Evolutionary conservation across 2,888 invertebrate species (phyloP).

Genomic region (Latrodectus elegans): DNA sequence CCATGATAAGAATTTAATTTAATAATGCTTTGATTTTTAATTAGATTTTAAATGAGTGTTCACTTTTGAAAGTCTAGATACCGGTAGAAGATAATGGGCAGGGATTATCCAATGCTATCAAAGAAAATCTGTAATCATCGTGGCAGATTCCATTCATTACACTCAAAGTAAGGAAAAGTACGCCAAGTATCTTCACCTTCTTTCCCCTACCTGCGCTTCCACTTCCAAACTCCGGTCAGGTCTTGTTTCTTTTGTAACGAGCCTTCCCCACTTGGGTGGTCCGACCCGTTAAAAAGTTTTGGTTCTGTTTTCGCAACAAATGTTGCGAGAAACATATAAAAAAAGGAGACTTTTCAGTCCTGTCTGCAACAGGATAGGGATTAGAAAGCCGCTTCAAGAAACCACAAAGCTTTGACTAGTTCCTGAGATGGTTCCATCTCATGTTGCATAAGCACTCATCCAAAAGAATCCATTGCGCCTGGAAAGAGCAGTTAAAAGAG

Average conservation of each 20-base stretch:
- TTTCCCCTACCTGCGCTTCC: neutral
- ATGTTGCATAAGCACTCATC: neutral
- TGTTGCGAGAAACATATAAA: slow-evolving; percentile 28
- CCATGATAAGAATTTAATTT: too few relatives aligned
- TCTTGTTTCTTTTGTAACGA: slow-evolving; percentile 36
- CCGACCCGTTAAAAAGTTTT: slow-evolving; percentile 34
- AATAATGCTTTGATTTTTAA: too few relatives aligned
- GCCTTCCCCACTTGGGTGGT: slow-evolving; percentile 46
- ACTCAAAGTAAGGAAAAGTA: slow-evolving; percentile 30
- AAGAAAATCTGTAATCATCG: slow-evolving; percentile 11
- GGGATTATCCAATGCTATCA: neutral
- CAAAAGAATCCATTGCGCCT: neutral
- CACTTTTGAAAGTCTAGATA: too few relatives aligned
- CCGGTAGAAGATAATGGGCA: neutral
- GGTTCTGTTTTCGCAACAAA: slow-evolving; percentile 56
- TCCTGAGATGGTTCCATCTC: neutral
- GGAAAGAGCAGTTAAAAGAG: neutral
- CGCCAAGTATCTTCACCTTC: slow-evolving; percentile 29
- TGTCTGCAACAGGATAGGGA: slow-evolving; percentile 31
- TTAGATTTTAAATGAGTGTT: too few relatives aligned
- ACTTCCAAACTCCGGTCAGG: neutral
- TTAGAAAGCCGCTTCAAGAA: slow-evolving; percentile 18
- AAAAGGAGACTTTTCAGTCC: slow-evolving; percentile 2
- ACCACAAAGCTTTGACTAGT: slow-evolving; percentile 36
- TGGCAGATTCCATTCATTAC: slow-evolving; percentile 33